phyloP scores from a whole-genome alignment of 2,113 vertebrate genomes.

The Dascyllus trimaculatus region DNA sequence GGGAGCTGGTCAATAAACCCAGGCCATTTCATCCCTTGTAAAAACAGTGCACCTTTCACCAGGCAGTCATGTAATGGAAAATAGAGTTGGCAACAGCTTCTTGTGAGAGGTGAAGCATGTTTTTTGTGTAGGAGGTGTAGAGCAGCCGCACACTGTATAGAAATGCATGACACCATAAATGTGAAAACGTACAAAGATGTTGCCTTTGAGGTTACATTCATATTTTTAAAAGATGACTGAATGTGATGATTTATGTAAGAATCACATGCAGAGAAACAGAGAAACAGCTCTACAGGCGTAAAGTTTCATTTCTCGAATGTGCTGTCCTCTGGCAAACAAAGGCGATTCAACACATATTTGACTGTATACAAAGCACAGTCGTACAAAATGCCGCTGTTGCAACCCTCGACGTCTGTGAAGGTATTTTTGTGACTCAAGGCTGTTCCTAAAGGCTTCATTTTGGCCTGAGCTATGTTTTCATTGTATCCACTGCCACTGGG shows the following conservation, averaged over 20 bases:
- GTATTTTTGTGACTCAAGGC: too few species aligned
- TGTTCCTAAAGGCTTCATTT: too few species aligned
- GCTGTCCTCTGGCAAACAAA: background rate
- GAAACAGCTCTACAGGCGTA: background rate
- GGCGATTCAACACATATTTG: background rate
- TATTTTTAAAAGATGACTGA: background rate
- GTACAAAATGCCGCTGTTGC: background rate
- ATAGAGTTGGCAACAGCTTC: background rate
- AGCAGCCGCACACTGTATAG: background rate
- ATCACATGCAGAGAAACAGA: background rate
- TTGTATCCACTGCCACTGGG: too few species aligned
- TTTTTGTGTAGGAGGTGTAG: conserved; percentile 40
- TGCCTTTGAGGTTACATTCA: background rate
- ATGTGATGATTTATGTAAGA: background rate
- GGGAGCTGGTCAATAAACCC: conserved; percentile 39
- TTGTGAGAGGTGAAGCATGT: conserved; percentile 39
- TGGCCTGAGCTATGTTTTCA: too few species aligned
- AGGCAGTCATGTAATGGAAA: conserved; percentile 25
- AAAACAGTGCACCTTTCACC: conserved; percentile 44
- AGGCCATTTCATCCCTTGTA: conserved; percentile 26
- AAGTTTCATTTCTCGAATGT: background rate
- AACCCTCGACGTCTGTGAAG: too few species aligned
- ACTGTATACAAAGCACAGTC: background rate
- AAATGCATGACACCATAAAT: conserved; percentile 23
- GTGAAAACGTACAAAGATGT: background rate